A percentile compares a stretch with the other conserved stretches of the same genome.
Conservation (phyloP, 30 jellyfish, hydroid and myxozoan species). For the Aurelia aurita complex sp. Pacific region DNA sequence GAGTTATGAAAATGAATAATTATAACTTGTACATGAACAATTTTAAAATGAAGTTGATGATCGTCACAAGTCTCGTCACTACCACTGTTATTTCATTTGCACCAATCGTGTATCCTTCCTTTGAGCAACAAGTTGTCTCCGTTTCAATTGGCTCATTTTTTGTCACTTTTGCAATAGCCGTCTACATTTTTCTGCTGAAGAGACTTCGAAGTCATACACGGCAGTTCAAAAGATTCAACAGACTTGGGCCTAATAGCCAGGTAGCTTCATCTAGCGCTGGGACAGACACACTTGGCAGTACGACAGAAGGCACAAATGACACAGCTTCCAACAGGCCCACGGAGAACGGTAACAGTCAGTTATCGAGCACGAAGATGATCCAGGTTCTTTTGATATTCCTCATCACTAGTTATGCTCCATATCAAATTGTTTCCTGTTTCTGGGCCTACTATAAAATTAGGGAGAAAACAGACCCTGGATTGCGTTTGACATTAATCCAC, state of each 20-base stretch:
- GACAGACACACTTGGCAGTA: not conserved
- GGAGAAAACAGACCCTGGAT: slow-evolving; percentile 2
- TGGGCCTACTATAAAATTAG: slow-evolving; percentile 30
- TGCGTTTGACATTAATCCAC: not conserved
- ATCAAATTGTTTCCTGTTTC: slow-evolving; percentile 20
- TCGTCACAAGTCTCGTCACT: slow-evolving; percentile 3
- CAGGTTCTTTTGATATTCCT: slow-evolving; percentile 37
- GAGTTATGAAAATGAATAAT: slow-evolving; percentile 37
- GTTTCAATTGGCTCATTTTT: not conserved
- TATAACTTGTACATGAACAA: slow-evolving; percentile 52
- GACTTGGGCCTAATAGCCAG: too few relatives aligned
- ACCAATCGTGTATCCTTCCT: slow-evolving; percentile 2
- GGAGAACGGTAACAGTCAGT: slow-evolving; percentile 18
- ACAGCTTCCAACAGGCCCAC: not conserved
- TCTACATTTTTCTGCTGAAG: too few relatives aligned
- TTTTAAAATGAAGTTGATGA: slow-evolving; percentile 32
- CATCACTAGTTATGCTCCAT: slow-evolving; percentile 27
- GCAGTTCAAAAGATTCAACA: too few relatives aligned
- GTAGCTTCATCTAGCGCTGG: too few relatives aligned
- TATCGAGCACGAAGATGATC: slow-evolving; percentile 56
- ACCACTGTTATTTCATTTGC: slow-evolving; percentile 10
- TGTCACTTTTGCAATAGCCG: not conserved
- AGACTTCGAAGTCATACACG: too few relatives aligned
- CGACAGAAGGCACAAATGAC: not conserved
- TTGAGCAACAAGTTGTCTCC: slow-evolving; percentile 2